A percentile compares a stretch with the other conserved stretches of the same genome.
These are phyloP conservation scores for Cyprichromis sp. DNA, from an alignment of 2,113 vertebrate genomes.

Conservation along the genomic window DNA sequence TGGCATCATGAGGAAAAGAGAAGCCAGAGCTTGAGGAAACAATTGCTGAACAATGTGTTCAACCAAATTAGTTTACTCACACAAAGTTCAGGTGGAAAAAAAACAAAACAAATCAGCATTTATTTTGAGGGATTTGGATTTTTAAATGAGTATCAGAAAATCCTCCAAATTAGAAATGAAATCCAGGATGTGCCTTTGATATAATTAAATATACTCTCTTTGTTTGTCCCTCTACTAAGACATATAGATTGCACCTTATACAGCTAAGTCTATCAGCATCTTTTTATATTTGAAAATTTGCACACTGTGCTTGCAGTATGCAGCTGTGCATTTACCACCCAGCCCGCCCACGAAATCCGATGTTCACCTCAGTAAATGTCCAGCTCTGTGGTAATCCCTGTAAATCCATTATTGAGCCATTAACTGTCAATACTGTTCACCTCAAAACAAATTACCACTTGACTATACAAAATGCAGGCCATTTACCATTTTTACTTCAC, in stretches of 20 bases:
- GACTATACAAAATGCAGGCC: background rate
- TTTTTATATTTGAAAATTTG: background rate
- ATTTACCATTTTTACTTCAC: background rate
- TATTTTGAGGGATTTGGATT: background rate
- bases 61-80: background rate
- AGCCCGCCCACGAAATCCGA: background rate
- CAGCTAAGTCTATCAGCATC: background rate
- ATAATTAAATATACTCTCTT: background rate
- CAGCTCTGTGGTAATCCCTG: background rate
- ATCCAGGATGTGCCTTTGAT: background rate
- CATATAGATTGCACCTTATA: background rate
- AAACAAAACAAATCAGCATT: rapidly evolving
- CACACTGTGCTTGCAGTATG: background rate
- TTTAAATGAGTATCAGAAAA: background rate
- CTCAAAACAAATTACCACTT: background rate
- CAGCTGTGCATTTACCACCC: background rate
- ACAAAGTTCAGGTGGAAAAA: background rate
- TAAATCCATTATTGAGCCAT: slow-evolving; percentile 9
- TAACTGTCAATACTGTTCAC: background rate
- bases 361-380: background rate
- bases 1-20: background rate
- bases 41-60: background rate
- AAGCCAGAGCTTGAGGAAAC: background rate
- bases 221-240: too few species aligned
- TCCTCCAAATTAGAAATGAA: background rate